Evolutionary conservation across 1,140 invertebrate species (phyloP).

Genomic region (Drosophila watanabei): DNA sequence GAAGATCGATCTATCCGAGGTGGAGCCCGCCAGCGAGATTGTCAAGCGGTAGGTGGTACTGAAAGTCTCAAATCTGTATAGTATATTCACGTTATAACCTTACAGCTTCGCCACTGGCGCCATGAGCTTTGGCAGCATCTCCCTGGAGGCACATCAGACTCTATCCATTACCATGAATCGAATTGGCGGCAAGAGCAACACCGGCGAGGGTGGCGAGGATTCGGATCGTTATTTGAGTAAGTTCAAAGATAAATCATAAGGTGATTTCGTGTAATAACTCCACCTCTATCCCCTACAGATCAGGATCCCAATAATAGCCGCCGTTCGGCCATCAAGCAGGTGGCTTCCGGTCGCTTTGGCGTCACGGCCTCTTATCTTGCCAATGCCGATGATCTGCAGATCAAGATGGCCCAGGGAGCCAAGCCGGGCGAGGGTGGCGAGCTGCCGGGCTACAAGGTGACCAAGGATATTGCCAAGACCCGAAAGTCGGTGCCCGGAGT

Average conservation of each 20-base stretch:
- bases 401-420: constrained; percentile 99
- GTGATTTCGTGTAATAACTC: accelerated
- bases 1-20: constrained; percentile 93
- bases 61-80: too few species aligned
- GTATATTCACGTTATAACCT: not conserved
- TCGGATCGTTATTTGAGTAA: constrained; percentile 92
- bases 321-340: constrained; percentile 95
- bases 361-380: constrained; percentile 98
- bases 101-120: constrained; percentile 86
- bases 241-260: constrained; percentile 12
- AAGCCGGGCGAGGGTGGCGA: constrained; percentile 98
- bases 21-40: constrained; percentile 97
- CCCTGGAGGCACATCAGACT: constrained; percentile 96
- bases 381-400: constrained; percentile 98
- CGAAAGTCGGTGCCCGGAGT: constrained; percentile 98
- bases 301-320: constrained; percentile 92
- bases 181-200: constrained; percentile 98
- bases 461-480: constrained; percentile 97
- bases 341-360: constrained; percentile 98
- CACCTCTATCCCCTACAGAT: constrained; percentile 46
- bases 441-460: constrained; percentile 93
- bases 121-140: constrained; percentile 88
- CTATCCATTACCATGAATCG: constrained; percentile 99
- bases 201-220: constrained; percentile 97
- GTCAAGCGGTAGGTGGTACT: constrained; percentile 92